Base-by-base conservation (phyloP, 1,140 invertebrate genomes). In the Sipha flava region DNA sequence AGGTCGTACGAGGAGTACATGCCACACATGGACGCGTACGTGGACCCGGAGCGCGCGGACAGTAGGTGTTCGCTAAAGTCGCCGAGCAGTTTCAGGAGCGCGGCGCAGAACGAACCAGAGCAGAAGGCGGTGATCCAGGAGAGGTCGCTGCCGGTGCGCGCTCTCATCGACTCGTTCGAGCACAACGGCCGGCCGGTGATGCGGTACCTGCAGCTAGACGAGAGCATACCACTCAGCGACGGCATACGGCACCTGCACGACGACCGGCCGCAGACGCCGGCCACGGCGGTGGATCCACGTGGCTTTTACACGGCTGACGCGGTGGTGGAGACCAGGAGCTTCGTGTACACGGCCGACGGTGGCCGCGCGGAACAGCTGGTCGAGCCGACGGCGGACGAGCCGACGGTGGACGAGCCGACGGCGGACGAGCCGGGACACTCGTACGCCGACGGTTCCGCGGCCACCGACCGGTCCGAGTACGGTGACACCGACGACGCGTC, bases 91-190 rank as follows among this genome's bases (percentile, higher is more conserved):
- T 77, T 77, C 1, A 12, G 18, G 5, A 16, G 14, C 4, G 9
- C 0, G 16, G 26, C 23, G n/a, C 21, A 2, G 6, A 14, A n/a
- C 7, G 34, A 57, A 29, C 26, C 18, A 40, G n/a, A 9, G 12
- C 0, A 52, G 3, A 18, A 26, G 2, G n/a, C 47, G 6, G 14
- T 59, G 3, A 59, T 77, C 37, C 52, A 77, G 2, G 73, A 77
- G 29, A 52, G 34, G 29, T 59, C 73, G 75, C 84, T 90, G 5
- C 90, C 90, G 9, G 90, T 92, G 0, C 90, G 88, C 82, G 88
- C 88, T 29, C 81, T 92, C 21, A 91, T 92, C 62, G 86, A 88
- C 73, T 89, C 87, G 77, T 92, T 91, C 81, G 89, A 90, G 82
- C 87, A 90, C 82, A 88, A 86, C 0, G 86, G 87, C 12, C 84